These are phyloP conservation scores for Camponotus floridanus DNA, from an alignment of 1,140 invertebrate genomes.

Conservation along the genomic window DNA sequence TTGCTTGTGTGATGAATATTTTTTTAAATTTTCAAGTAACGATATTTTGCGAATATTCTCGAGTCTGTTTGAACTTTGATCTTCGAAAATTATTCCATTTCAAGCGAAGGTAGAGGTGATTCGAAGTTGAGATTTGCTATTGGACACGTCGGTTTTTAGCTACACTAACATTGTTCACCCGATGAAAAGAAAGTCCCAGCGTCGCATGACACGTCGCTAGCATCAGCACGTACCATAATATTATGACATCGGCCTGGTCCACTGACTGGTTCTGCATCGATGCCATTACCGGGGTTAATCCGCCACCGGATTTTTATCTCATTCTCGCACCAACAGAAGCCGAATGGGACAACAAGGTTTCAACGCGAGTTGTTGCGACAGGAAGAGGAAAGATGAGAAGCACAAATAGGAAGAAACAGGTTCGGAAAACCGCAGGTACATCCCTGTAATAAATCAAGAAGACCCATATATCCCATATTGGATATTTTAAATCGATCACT, in stretches of 20 bases:
- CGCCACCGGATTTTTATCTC: conserved; percentile 72
- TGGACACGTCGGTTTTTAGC: conserved; percentile 9
- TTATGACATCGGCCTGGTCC: conserved; percentile 70
- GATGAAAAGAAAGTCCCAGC: conserved; percentile 13
- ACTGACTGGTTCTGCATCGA: conserved; percentile 61
- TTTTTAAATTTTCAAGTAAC: not conserved
- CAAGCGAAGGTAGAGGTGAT: not conserved
- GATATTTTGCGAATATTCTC: no score
- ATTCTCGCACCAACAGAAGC: conserved; percentile 42
- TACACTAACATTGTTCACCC: conserved; percentile 4
- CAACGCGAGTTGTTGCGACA: not conserved
- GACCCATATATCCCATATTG: conserved; percentile 57
- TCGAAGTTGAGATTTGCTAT: conserved; percentile 22
- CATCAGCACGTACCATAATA: conserved; percentile 67
- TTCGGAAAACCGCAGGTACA: conserved; percentile 55
- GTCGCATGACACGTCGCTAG: conserved; percentile 34
- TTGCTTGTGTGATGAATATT: conserved; percentile 22
- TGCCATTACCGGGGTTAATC: conserved; percentile 66
- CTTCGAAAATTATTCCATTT: not conserved
- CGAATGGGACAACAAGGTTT: conserved; percentile 66
- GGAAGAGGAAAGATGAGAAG: conserved; percentile 23
- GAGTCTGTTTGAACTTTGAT: not conserved
- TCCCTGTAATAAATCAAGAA: conserved; percentile 14
- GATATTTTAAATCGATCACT: conserved; percentile 67
- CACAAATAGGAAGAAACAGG: conserved; percentile 41